Conservation (phyloP, 2,797 vertebrate genomes). For the Coluber constrictor region DNA sequence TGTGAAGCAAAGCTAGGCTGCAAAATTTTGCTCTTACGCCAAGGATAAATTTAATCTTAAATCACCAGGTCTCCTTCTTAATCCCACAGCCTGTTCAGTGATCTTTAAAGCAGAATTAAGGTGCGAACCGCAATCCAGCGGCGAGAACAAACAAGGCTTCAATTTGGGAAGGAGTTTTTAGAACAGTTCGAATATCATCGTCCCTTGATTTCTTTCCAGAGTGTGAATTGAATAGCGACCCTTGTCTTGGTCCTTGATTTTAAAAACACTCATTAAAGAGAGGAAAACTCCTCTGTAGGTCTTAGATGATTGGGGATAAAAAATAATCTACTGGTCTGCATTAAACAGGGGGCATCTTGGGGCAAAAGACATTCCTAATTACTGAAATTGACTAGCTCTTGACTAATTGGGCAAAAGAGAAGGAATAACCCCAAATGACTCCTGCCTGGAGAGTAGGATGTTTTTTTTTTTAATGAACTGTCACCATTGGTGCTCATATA, state of each 20-base stretch:
- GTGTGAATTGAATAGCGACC: background rate
- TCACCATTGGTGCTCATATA: conserved; percentile 1
- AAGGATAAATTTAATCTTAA: background rate
- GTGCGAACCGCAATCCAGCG: background rate
- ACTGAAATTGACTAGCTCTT: background rate
- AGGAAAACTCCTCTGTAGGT: background rate
- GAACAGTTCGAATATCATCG: background rate
- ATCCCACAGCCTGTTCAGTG: rapidly evolving
- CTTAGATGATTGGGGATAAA: background rate
- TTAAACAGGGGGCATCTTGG: background rate
- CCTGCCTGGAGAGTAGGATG: background rate
- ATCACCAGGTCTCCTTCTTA: background rate
- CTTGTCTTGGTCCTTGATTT: too few species aligned
- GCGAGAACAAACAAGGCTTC: rapidly evolving
- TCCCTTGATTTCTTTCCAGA: background rate
- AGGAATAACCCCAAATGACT: background rate
- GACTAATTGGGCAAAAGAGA: background rate
- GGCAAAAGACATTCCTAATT: background rate
- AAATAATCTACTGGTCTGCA: background rate
- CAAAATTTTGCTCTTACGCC: background rate
- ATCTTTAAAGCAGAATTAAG: background rate
- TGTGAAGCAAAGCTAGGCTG: background rate
- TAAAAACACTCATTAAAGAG: background rate
- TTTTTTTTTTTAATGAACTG: conserved; percentile 14
- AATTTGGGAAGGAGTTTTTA: background rate